Base-by-base conservation (phyloP, 2,888 invertebrate species). In the Coremacera marginata region DNA sequence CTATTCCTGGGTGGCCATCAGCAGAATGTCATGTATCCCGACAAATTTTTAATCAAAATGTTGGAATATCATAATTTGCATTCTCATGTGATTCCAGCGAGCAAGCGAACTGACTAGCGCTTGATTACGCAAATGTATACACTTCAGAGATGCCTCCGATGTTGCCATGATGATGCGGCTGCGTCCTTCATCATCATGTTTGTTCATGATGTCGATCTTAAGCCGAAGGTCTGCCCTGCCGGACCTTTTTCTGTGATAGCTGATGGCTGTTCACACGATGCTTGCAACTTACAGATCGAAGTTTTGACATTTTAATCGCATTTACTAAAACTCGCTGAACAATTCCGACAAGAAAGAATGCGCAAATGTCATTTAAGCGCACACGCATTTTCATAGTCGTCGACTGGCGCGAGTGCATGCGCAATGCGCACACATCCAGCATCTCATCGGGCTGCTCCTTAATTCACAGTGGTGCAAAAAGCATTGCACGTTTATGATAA, bases 251-350 rank as follows among this genome's bases (percentile, higher is more conserved):
- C 80, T 77, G 81, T 82, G 82, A 63, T 63, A 51, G 75, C 75
- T 78, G 74, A 34, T 70, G 65, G 62, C 65, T 70, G 52, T 55
- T 73, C 73, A 62, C 74, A 62, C 74, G 78, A 77, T 77, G 75
- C 78, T 78, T 77, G 79, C 78, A 79, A 81, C 79, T 81, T 78
- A 78, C 78, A 79, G 80, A 81, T 82, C 82, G 85, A 86, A 85
- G 86, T 84, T 85, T 82, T 83, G 88, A 88, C 87, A 88, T 87
- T 87, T 88, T 87, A 87, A 87, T 87, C 87, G 87, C 87, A 88
- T 87, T 87, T 87, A 86, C 88, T 86, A 82, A 88, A 85, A 87
- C 85, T 85, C 87, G 87, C 80, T 88, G 87, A 88, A 83, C 88
- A 87, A 86, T 87, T 87, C 87, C 81, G 80, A 82, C 82, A 80